Evolutionary conservation across 2,113 vertebrate genomes (phyloP), one percentile per base, ranked within the genome.

Genomic region (Grammatotria lemairii): DNA sequence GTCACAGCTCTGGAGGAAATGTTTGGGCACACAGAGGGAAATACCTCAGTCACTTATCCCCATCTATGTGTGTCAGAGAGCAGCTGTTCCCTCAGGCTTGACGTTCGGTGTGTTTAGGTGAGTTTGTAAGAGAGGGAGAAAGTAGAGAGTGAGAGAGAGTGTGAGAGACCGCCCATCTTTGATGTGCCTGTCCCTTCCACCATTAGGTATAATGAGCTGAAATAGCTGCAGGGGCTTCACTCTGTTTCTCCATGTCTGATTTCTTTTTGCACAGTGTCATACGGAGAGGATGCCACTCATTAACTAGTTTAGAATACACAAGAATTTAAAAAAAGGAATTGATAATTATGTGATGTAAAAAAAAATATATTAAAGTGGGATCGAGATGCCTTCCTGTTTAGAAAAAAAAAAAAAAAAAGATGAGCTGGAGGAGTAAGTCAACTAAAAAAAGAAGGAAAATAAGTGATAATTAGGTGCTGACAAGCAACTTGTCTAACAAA

Each of bases 391-490:
- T 19, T 80, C 10, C n/a, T 85, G 33, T 53, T 82, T 80, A 87
- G 45, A 10, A 16, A 82, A 68, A 80, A n/a, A 53, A 68, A 80
- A n/a, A 53, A 91, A 54, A 90, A 91, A 54, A 49, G 16, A 60
- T 8, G 9, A 55, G 75, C 85, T 57, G 90, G 57, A 60, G 57
- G 58, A 87, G 68, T 53, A 86, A 45, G 14, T 49, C 75, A 49
- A 54, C 73, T 54, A 82, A 90, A 89, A 89, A 47, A 87, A 92
- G 88, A 81, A 57, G 35, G 80, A 82, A 75, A 78, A 84, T 33
- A 91, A 85, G 91, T 91, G 93, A 94, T 94, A 95, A 95, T 94
- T 95, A 92, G 93, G 75, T 93, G 91, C 87, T 89, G 92, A 94
- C 89, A 87, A 91, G 87, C 83, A 82, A 80, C 82, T 89, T 70